Conservation (phyloP, 2,797 vertebrate genomes). For the Phrynocephalus guinanensis region DNA sequence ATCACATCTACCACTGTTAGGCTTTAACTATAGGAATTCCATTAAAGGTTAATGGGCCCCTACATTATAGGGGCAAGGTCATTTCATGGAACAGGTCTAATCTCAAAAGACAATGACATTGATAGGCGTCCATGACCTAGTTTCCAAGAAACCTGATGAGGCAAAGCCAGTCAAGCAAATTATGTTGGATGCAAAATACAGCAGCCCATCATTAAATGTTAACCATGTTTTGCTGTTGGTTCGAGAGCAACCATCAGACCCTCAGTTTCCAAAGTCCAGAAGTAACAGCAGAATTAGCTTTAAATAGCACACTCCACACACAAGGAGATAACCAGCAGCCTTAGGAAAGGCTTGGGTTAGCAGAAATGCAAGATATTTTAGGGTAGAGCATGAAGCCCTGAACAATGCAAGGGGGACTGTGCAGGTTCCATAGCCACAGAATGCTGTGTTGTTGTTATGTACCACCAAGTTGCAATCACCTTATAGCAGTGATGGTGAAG, state of each 20-base stretch:
- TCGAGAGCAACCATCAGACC: background rate
- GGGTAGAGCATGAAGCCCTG: background rate
- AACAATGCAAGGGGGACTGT: no score
- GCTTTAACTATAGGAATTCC: slow-evolving; percentile 72
- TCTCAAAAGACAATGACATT: slow-evolving; percentile 53
- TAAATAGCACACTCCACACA: background rate
- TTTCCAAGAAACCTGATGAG: slow-evolving; percentile 7
- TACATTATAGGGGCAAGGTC: slow-evolving; percentile 57
- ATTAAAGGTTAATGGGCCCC: slow-evolving; percentile 71
- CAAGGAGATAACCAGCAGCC: background rate
- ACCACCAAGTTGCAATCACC: no score
- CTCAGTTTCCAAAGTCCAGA: background rate
- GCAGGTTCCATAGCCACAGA: background rate
- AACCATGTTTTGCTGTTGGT: background rate
- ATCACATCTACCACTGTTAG: slow-evolving; percentile 71
- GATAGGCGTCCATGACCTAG: slow-evolving; percentile 51
- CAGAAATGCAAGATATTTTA: background rate
- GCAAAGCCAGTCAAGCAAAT: slow-evolving; percentile 8
- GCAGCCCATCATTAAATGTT: slow-evolving; percentile 24
- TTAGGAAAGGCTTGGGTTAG: background rate
- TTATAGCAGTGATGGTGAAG: no score
- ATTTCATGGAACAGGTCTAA: slow-evolving; percentile 59
- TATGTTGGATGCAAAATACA: background rate
- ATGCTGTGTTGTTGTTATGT: no score
- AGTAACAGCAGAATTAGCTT: background rate